These are phyloP conservation scores for Limenitis camilla DNA, from an alignment of 2,888 invertebrate species.

Conservation along the genomic window DNA sequence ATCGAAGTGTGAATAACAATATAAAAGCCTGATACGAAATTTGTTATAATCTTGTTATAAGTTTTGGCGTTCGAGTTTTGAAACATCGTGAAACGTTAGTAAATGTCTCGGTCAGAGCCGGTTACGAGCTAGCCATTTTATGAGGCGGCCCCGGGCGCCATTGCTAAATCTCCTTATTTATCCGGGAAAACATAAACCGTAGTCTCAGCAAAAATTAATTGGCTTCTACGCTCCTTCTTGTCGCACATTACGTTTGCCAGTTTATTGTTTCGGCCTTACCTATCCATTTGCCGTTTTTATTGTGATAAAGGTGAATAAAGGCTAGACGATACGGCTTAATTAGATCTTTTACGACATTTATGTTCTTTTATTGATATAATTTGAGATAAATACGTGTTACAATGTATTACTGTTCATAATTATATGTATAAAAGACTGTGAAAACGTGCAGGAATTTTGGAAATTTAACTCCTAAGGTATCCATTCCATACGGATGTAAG, in stretches of 20 bases:
- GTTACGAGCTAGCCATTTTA: slow-evolving; percentile 64
- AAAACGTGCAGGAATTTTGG: no score
- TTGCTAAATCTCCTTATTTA: slow-evolving; percentile 72
- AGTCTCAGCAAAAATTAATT: slow-evolving; percentile 71
- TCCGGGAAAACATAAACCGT: slow-evolving; percentile 69
- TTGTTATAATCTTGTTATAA: slow-evolving; percentile 6
- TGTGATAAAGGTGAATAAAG: slow-evolving; percentile 25
- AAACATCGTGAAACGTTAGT: slow-evolving; percentile 48
- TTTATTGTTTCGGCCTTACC: slow-evolving; percentile 43
- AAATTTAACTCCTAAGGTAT: no score
- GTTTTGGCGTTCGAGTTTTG: slow-evolving; percentile 15
- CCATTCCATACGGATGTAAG: no score
- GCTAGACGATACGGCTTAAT: slow-evolving; percentile 13
- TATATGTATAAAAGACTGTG: no score
- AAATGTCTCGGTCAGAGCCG: slow-evolving; percentile 49
- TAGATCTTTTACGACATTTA: slow-evolving; percentile 20
- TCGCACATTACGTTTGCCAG: slow-evolving; percentile 54
- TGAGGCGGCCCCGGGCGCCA: slow-evolving; percentile 55
- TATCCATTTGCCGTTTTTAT: slow-evolving; percentile 34
- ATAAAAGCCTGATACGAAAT: not conserved
- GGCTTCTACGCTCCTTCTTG: slow-evolving; percentile 60
- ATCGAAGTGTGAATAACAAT: not conserved
- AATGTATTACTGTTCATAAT: not conserved
- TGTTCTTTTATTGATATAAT: slow-evolving; percentile 7
- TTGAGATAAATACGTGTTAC: not conserved